Base-by-base conservation (phyloP, 64 coral and sea anemone genomes). In the Pachyseris speciosa region DNA sequence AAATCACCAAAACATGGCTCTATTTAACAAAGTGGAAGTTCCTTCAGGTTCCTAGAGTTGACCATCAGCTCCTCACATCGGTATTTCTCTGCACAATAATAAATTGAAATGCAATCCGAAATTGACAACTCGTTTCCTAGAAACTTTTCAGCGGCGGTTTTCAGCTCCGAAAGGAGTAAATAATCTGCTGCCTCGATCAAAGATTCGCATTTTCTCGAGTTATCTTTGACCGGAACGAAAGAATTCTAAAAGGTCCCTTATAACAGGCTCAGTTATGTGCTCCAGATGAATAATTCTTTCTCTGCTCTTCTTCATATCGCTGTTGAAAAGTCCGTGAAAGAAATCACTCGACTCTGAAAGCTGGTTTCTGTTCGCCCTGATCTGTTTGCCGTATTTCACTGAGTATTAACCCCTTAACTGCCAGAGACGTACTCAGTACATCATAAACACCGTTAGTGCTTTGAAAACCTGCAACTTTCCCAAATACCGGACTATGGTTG, bases 21-120 rank as follows among this genome's bases (percentile, higher is more conserved):
- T n/a, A n/a, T n/a, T n/a, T n/a, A n/a, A n/a, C n/a, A n/a, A n/a
- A n/a, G n/a, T n/a, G n/a, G n/a, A n/a, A n/a, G n/a, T n/a, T n/a
- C n/a, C n/a, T n/a, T n/a, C n/a, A n/a, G n/a, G n/a, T n/a, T n/a
- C n/a, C n/a, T n/a, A n/a, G n/a, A n/a, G n/a, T n/a, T n/a, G n/a
- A n/a, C n/a, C n/a, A n/a, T n/a, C n/a, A n/a, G n/a, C n/a, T n/a
- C n/a, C 22, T 67, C 38, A 26, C 42, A 85, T 19, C 42, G n/a
- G 34, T 85, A 47, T 65, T n/a, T 85, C 36, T 85, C 16, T 1
- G 83, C 83, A 41, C 42, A 85, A 22, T 85, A 33, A 28, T 63
- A 47, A 16, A 12, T 17, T 8, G 50, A 27, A 48, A 66, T 57
- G 9, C 52, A 61, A 37, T 85, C 67, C 13, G 50, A 16, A 6